Evolutionary conservation across 1,140 invertebrate genomes (phyloP).

Genomic region (Drosophila ironensis): DNA sequence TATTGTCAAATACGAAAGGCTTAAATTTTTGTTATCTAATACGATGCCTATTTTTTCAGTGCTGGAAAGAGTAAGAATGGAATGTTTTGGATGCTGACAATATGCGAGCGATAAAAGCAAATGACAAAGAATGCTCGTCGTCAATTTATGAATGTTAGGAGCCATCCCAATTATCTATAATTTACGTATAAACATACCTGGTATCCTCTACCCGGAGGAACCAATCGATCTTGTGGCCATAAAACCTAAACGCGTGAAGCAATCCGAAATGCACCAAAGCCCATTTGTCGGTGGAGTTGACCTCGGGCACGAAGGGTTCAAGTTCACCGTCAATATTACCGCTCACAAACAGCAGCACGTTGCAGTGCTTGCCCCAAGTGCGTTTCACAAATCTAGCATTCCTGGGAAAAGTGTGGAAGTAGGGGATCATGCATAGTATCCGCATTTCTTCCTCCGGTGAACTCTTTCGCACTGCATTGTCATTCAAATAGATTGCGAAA

Average conservation of each 20-base stretch:
- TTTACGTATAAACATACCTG: too few relatives aligned
- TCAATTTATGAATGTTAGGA: slow-evolving; percentile 48
- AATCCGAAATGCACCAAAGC: slow-evolving; percentile 23
- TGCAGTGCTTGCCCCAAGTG: slow-evolving; percentile 44
- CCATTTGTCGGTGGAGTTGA: slow-evolving; percentile 41
- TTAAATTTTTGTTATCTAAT: neutral
- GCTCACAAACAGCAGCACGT: slow-evolving; percentile 39
- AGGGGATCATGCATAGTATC: slow-evolving; percentile 45
- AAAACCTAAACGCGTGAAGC: slow-evolving; percentile 22
- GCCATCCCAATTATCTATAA: slow-evolving; percentile 55
- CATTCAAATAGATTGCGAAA: slow-evolving; percentile 5
- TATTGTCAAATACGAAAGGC: too few relatives aligned
- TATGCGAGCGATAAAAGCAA: slow-evolving; percentile 60
- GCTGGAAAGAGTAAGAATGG: slow-evolving; percentile 8
- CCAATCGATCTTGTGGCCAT: slow-evolving; percentile 29
- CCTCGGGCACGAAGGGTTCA: slow-evolving; percentile 34
- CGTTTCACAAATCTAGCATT: slow-evolving; percentile 39
- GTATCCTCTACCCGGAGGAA: slow-evolving; percentile 41
- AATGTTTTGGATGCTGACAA: slow-evolving; percentile 65
- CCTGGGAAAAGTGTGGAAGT: slow-evolving; percentile 5
- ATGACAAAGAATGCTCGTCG: slow-evolving; percentile 20
- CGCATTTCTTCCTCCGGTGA: neutral
- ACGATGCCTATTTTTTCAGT: neutral
- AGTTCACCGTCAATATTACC: slow-evolving; percentile 26
- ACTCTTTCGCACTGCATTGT: neutral